Evolutionary conservation across 1,140 invertebrate genomes (phyloP), one percentile per base, ranked within the genome.

Genomic region (Hycleus cichorii): DNA sequence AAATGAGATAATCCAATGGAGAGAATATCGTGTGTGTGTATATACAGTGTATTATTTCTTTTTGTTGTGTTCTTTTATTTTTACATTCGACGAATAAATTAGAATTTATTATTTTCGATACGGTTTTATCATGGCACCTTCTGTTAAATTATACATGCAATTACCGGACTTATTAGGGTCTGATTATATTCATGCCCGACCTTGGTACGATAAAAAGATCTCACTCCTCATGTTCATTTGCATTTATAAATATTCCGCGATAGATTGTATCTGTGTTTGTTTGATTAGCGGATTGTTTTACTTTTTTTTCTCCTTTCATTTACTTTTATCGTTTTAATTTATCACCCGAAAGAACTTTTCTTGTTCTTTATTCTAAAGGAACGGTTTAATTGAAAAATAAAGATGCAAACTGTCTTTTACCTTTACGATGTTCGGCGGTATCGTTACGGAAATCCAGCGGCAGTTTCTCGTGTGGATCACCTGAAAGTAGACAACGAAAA

Each of bases 251-350:
- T 64, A 65, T 65, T 63, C 61, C 52, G 42, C 64, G 62, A 66
- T 66, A 56, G 64, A 66, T 66, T n/a, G 62, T 56, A 66, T 66
- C 64, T 58, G 47, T 4, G 32, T 32, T 44, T 66, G 62, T 64
- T 64, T 66, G 64, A 66, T 66, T 66, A 66, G 60, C 64, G 57
- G 62, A 66, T 66, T 66, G 62, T 66, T 66, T 66, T 66, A 49
- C 50, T 57, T 63, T 58, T 18, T 18, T 18, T 12, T 57, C n/a
- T 61, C 43, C 32, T 46, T 42, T 38, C 58, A 49, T 65, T 64
- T 58, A 26, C 55, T 52, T 49, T 64, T 66, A 66, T 55, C 52
- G 27, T 12, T 55, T 55, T 55, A 55, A 55, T 55, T 55, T 55
- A 55, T 55, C 52, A 39, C 52, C 27, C 18, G 44, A 44, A 47